phyloP scores from a whole-genome alignment of 2,888 invertebrate species.

The Platycheirus rosarum region DNA sequence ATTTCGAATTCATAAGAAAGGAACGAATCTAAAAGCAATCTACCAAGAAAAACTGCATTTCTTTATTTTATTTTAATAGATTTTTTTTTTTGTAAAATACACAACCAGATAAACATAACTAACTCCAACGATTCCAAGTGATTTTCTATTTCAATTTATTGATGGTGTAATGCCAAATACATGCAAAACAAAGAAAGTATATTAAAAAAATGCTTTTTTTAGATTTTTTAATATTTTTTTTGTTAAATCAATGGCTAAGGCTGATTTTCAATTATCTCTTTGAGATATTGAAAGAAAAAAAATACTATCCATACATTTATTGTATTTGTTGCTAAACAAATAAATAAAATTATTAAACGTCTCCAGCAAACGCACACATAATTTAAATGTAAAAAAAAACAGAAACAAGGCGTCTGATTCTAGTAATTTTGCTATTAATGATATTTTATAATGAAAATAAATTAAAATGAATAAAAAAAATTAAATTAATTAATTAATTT shows the following conservation, averaged over 20 bases:
- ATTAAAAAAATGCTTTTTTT: too few relatives aligned
- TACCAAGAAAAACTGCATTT: slow-evolving; percentile 52
- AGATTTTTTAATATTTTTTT: slow-evolving; percentile 32
- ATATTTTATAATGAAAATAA: slow-evolving; percentile 57
- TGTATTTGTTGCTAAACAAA: slow-evolving; percentile 48
- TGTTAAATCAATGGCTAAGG: slow-evolving; percentile 71
- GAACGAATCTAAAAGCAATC: neutral
- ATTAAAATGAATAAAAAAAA: slow-evolving; percentile 14
- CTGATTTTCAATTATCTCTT: slow-evolving; percentile 66
- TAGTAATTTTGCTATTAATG: slow-evolving; percentile 66
- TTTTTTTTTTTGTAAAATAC: neutral
- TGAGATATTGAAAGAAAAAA: slow-evolving; percentile 47
- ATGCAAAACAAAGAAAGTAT: too few relatives aligned
- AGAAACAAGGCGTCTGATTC: slow-evolving; percentile 54
- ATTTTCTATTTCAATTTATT: slow-evolving; percentile 42
- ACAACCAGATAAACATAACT: slow-evolving; percentile 33
- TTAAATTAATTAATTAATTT: slow-evolving; percentile 25
- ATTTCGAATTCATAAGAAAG: neutral
- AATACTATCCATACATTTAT: slow-evolving; percentile 34
- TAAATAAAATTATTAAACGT: slow-evolving; percentile 27
- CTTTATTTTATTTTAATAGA: neutral
- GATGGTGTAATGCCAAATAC: slow-evolving; percentile 20
- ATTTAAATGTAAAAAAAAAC: slow-evolving; percentile 17
- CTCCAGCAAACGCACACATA: slow-evolving; percentile 60
- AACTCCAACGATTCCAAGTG: slow-evolving; percentile 62